Evolutionary conservation across 2,113 vertebrate genomes (phyloP).

Genomic region (Callipepla squamata): DNA sequence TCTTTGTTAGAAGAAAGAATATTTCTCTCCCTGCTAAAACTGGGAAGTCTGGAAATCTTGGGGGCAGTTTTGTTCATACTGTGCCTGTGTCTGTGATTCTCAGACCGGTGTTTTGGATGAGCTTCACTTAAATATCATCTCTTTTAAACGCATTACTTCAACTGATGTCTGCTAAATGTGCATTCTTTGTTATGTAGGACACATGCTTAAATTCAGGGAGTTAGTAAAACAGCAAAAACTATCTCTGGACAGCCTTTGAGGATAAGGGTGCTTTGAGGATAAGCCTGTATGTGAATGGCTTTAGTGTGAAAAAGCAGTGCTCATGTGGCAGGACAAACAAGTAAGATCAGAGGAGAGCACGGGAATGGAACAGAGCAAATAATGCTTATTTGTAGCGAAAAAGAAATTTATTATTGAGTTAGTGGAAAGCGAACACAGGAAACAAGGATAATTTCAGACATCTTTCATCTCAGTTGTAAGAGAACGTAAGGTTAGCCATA

Average conservation of each 20-base stretch:
- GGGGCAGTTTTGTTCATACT: background rate
- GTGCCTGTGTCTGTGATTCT: background rate
- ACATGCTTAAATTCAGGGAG: background rate
- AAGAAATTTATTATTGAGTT: background rate
- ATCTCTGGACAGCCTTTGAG: background rate
- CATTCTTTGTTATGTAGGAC: background rate
- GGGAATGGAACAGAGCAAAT: conserved; percentile 8
- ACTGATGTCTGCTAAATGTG: background rate
- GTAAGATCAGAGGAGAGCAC: background rate
- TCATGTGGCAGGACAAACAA: background rate
- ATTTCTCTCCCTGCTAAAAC: background rate
- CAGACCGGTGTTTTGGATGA: background rate
- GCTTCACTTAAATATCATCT: background rate
- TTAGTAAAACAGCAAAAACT: background rate
- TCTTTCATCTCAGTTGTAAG: background rate
- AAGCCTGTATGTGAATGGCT: background rate
- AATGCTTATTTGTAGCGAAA: background rate
- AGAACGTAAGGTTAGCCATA: background rate
- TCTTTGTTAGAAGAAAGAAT: background rate
- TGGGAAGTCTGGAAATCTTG: background rate
- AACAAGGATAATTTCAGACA: background rate
- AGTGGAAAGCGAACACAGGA: background rate
- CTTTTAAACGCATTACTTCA: background rate
- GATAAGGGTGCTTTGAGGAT: background rate
- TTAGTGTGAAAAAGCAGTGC: background rate